phyloP scores from a whole-genome alignment of 2,113 vertebrate genomes.

The Xyliphius kryptos region DNA sequence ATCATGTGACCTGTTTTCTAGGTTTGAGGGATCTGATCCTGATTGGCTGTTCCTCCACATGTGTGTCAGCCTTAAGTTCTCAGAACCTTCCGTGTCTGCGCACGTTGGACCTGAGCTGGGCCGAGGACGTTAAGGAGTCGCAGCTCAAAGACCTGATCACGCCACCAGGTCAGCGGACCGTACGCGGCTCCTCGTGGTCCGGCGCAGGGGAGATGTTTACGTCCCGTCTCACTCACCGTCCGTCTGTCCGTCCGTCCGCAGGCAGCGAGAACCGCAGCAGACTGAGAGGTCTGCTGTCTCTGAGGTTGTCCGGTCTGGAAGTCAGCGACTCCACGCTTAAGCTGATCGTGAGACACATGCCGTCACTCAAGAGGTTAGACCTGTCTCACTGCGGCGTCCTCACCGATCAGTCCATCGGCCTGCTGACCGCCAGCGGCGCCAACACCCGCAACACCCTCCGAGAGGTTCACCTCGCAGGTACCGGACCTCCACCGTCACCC shows the following conservation, averaged over 20 bases:
- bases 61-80: conserved; percentile 83
- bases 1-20: conserved; percentile 41
- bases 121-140: conserved; percentile 85
- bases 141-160: conserved; percentile 87
- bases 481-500: no score
- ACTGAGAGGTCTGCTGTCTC: conserved; percentile 83
- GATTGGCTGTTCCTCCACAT: conserved; percentile 86
- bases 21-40: conserved; percentile 89
- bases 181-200: no score
- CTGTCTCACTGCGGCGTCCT: conserved; percentile 88
- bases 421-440: conserved; percentile 83
- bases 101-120: conserved; percentile 94
- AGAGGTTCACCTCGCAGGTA: conserved; percentile 90
- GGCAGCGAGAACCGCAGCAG: conserved; percentile 89
- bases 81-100: conserved; percentile 85
- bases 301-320: conserved; percentile 88
- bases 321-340: conserved; percentile 83
- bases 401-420: conserved; percentile 81
- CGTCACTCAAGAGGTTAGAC: conserved; percentile 85
- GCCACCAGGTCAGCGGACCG: conserved; percentile 68
- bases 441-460: conserved; percentile 85
- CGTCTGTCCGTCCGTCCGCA: conserved; percentile 32
- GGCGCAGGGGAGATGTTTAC: no score
- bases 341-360: conserved; percentile 90
- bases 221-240: not conserved